Conservation (phyloP, 2,113 vertebrate genomes). For the Pavo muticus region DNA sequence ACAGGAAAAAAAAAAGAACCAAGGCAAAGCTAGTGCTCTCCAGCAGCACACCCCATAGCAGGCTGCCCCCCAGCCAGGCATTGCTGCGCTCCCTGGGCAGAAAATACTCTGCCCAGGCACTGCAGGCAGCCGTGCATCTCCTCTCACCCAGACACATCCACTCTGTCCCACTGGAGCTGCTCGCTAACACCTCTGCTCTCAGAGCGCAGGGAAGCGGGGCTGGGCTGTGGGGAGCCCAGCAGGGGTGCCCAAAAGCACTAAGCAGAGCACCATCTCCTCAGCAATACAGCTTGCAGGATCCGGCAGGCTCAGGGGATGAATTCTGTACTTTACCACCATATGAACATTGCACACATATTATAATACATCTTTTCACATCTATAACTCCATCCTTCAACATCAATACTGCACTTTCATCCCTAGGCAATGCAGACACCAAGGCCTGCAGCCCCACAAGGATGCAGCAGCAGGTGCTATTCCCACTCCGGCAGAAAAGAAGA, state of each 20-base stretch:
- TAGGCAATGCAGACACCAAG: not conserved
- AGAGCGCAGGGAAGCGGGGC: not conserved
- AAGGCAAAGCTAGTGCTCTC: not conserved
- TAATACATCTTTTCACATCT: not conserved
- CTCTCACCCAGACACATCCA: accelerated
- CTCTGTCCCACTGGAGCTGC: not conserved
- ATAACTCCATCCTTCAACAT: accelerated
- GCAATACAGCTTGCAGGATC: not conserved
- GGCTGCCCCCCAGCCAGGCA: not conserved
- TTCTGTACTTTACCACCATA: not conserved
- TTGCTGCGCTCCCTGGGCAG: accelerated
- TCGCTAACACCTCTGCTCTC: not conserved
- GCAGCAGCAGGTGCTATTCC: not conserved
- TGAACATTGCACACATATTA: not conserved
- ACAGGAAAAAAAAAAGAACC: accelerated
- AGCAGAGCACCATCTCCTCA: not conserved
- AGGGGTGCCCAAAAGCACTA: accelerated
- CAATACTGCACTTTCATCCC: not conserved
- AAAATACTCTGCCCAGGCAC: not conserved
- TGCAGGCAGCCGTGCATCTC: not conserved
- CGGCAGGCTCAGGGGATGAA: not conserved
- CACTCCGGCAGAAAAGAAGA: not conserved
- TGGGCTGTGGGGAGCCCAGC: not conserved
- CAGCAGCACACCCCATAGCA: not conserved
- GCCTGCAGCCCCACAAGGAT: accelerated